A percentile compares a stretch with the other conserved stretches of the same genome.
Conservation (phyloP, 1,140 invertebrate species). For the Penaeus indicus region DNA sequence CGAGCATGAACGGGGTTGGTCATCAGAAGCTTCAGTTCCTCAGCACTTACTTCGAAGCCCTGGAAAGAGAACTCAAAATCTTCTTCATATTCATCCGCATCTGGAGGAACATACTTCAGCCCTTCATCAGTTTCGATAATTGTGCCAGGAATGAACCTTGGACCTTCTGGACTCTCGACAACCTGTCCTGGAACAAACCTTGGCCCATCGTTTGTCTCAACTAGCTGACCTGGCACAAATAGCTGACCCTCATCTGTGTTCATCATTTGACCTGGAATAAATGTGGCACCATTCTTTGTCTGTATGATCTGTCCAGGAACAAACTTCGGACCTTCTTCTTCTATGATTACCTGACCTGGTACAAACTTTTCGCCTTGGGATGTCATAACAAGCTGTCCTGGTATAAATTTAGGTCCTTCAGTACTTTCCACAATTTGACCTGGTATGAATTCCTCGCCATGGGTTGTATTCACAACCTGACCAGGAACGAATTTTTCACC, state of each 20-base stretch:
- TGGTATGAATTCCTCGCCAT: slow-evolving; percentile 78
- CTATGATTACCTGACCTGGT: slow-evolving; percentile 65
- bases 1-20: slow-evolving; percentile 70
- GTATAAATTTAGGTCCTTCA: slow-evolving; percentile 78
- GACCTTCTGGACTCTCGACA: slow-evolving; percentile 79
- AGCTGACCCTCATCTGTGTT: slow-evolving; percentile 78
- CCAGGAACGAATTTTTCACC: slow-evolving; percentile 80
- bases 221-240: slow-evolving; percentile 82
- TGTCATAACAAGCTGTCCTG: slow-evolving; percentile 80
- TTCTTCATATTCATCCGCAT: slow-evolving; percentile 77
- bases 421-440: slow-evolving; percentile 76
- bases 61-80: slow-evolving; percentile 79
- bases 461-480: slow-evolving; percentile 79
- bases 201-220: slow-evolving; percentile 79
- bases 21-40: slow-evolving; percentile 78
- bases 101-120: slow-evolving; percentile 63
- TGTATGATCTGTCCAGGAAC: slow-evolving; percentile 66
- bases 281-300: slow-evolving; percentile 76
- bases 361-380: slow-evolving; percentile 77
- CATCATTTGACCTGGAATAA: slow-evolving; percentile 81
- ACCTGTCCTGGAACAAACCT: slow-evolving; percentile 82
- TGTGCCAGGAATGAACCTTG: slow-evolving; percentile 77
- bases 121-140: slow-evolving; percentile 65
- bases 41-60: slow-evolving; percentile 80
- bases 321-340: slow-evolving; percentile 61